These are phyloP conservation scores for Schizotus pectinicornis DNA, from an alignment of 2,888 invertebrate species.

Conservation along the genomic window DNA sequence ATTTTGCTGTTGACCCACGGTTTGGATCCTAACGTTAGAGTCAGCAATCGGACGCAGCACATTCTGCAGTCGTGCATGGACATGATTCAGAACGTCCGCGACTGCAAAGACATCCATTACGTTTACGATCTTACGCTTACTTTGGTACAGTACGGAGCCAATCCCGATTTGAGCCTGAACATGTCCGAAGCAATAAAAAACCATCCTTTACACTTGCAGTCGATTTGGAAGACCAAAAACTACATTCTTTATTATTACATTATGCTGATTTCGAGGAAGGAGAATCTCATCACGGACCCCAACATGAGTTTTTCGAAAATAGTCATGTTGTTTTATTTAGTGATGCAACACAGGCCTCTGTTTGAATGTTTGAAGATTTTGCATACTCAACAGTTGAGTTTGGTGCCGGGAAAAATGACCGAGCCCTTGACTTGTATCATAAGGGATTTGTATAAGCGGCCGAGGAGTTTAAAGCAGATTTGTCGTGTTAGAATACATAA, in stretches of 20 bases:
- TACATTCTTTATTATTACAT: slow-evolving; percentile 74
- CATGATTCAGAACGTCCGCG: slow-evolving; percentile 73
- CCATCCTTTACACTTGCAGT: slow-evolving; percentile 53
- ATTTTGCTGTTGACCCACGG: slow-evolving; percentile 70
- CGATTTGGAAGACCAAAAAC: slow-evolving; percentile 65
- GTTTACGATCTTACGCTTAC: slow-evolving; percentile 74
- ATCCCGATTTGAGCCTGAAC: slow-evolving; percentile 70
- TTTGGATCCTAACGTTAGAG: slow-evolving; percentile 68
- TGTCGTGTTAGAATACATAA: slow-evolving; percentile 73
- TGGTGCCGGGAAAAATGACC: slow-evolving; percentile 68
- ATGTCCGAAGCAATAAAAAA: slow-evolving; percentile 58
- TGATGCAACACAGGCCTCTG: slow-evolving; percentile 72
- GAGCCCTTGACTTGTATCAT: slow-evolving; percentile 68
- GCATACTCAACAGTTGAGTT: slow-evolving; percentile 68
- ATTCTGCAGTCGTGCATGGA: slow-evolving; percentile 73
- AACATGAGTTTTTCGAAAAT: slow-evolving; percentile 70
- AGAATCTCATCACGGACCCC: slow-evolving; percentile 67
- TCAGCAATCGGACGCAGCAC: slow-evolving; percentile 69
- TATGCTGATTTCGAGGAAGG: slow-evolving; percentile 72
- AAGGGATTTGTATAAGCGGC: slow-evolving; percentile 68
- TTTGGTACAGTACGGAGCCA: slow-evolving; percentile 75
- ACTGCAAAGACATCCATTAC: slow-evolving; percentile 70
- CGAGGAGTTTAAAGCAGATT: slow-evolving; percentile 75
- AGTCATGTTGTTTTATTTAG: slow-evolving; percentile 68
- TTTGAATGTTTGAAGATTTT: slow-evolving; percentile 72